A percentile compares a stretch with the other conserved stretches of the same genome.
phyloP scores from a whole-genome alignment of 2,113 vertebrate genomes.

The Saguinus imperator region DNA sequence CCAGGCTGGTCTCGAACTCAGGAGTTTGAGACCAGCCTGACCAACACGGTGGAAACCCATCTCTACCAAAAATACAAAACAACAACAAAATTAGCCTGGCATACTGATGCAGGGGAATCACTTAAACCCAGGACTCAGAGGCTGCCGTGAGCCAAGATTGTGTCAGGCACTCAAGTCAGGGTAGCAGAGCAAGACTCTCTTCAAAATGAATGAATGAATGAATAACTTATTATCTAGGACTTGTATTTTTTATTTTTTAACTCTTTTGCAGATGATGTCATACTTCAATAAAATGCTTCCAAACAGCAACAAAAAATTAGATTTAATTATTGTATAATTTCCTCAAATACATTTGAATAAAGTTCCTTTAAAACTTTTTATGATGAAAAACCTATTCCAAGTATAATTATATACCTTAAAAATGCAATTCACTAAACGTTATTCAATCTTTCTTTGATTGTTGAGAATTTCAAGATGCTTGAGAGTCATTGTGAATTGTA shows the following conservation, averaged over 20 bases:
- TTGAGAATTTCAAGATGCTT: background rate
- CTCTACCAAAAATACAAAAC: no score
- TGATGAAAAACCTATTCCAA: background rate
- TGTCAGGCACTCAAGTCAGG: no score
- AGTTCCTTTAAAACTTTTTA: background rate
- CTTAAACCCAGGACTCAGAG: background rate
- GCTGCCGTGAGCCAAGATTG: background rate
- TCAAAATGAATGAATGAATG: background rate
- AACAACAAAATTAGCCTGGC: no score
- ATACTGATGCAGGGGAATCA: background rate
- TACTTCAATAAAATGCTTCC: background rate
- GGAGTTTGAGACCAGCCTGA: no score
- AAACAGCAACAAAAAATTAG: background rate
- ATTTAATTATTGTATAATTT: background rate
- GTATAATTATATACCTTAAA: background rate
- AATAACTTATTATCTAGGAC: no score
- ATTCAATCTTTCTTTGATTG: background rate
- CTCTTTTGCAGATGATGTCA: background rate
- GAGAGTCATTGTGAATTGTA: background rate
- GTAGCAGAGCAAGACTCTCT: background rate
- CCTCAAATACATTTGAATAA: background rate
- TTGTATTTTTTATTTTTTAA: background rate
- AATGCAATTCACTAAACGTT: background rate
- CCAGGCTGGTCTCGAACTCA: no score
- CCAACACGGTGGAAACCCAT: no score